A percentile compares a stretch with the other conserved stretches of the same genome.
These are phyloP conservation scores for Rhamnusium bicolor DNA, from an alignment of 2,888 invertebrate species.

Conservation along the genomic window DNA sequence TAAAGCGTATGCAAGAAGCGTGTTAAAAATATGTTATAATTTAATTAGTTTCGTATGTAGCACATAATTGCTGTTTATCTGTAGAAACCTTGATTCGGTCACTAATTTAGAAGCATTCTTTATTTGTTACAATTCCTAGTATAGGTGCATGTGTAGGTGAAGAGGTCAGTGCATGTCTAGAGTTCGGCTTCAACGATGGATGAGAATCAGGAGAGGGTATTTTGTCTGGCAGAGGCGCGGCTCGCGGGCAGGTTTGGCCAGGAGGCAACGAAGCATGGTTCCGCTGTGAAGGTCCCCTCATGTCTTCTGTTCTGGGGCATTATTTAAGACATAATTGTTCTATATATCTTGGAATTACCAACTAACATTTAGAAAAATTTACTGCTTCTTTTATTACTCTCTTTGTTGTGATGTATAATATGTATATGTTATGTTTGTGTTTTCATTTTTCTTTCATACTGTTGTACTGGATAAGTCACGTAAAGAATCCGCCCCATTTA, in stretches of 20 bases:
- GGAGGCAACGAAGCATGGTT: slow-evolving; percentile 50
- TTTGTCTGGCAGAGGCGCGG: slow-evolving; percentile 40
- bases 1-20: neutral
- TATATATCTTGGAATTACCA: slow-evolving; percentile 8
- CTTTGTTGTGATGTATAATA: neutral
- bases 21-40: neutral
- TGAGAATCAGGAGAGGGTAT: slow-evolving; percentile 26
- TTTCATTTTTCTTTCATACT: too few species aligned
- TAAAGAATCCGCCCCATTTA: too few species aligned
- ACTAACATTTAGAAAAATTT: neutral
- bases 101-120: neutral
- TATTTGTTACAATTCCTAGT: slow-evolving; percentile 1
- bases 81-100: neutral
- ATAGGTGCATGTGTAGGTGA: slow-evolving; percentile 41
- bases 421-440: neutral
- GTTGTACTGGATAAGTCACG: too few species aligned
- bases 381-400: neutral
- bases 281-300: slow-evolving; percentile 33
- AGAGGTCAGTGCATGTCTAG: slow-evolving; percentile 49
- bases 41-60: neutral
- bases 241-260: slow-evolving; percentile 35
- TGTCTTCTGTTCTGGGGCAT: slow-evolving; percentile 20
- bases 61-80: neutral
- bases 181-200: slow-evolving; percentile 4
- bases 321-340: slow-evolving; percentile 27